Base-by-base conservation (phyloP, 2,888 invertebrate species). In the Folsomia manolachei region DNA sequence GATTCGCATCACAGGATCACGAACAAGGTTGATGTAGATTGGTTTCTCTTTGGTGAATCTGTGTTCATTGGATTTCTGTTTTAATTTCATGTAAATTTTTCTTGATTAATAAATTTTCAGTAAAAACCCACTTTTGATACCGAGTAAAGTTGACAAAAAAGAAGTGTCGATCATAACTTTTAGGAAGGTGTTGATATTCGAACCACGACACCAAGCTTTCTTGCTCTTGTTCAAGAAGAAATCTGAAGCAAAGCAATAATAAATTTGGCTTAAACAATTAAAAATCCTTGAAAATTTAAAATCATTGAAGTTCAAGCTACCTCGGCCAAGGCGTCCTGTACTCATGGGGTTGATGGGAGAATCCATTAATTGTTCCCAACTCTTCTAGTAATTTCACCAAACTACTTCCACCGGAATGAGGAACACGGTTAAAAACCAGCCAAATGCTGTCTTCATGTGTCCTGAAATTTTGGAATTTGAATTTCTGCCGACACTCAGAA, bases 71-170 rank as follows among this genome's bases (percentile, higher is more conserved):
- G 7, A 56, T n/a, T 51, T 51, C 18, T 51, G 9, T 51, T 11
- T 63, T 24, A 18, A 63, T 11, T 18, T 25, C 19, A 24, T 11
- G 25, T 25, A 21, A 63, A 61, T 64, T 74, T 64, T 7, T 74
- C 75, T 67, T 24, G 14, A n/a, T n/a, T n/a, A n/a, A n/a, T n/a
- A n/a, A n/a, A n/a, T n/a, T n/a, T n/a, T n/a, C n/a, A n/a, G n/a
- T n/a, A n/a, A n/a, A n/a, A n/a, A n/a, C n/a, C n/a, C n/a, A 80
- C 81, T 79, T 79, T 75, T 81, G 81, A 79, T 86, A 88, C 56
- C 84, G 82, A 1, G 87, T 86, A 82, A 89, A 89, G 83, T 89
- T 88, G 19, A 88, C 82, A 81, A 88, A 89, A 81, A 87, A 86
- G 0, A 88, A 84, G 79, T 88, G 87, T 23, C 87, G 84, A 81